Evolutionary conservation across 2,888 invertebrate genomes (phyloP).

Genomic region (Pomacea canaliculata): DNA sequence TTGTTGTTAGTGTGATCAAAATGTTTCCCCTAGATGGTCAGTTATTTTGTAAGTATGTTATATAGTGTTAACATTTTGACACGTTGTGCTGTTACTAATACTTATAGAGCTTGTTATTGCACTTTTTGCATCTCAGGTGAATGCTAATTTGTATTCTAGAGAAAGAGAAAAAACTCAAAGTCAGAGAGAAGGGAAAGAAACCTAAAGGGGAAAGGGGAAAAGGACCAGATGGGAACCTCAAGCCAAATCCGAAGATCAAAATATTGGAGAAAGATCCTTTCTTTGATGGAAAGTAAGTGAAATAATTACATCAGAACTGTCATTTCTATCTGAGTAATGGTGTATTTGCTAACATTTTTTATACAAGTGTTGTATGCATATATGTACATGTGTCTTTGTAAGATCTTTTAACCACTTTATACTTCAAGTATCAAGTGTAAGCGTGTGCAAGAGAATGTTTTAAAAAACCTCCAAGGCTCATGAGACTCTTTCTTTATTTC

Average conservation of each 20-base stretch:
- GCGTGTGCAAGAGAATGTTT: too few species aligned
- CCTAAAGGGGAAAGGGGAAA: constrained; percentile 45
- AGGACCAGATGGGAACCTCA: constrained; percentile 60
- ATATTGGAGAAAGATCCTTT: constrained; percentile 69
- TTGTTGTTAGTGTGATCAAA: too few species aligned
- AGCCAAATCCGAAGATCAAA: constrained; percentile 67
- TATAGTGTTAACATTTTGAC: too few species aligned
- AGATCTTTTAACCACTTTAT: background rate
- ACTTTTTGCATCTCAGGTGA: too few species aligned
- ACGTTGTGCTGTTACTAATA: too few species aligned
- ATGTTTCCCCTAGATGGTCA: too few species aligned
- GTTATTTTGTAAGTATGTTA: too few species aligned
- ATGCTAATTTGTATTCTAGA: background rate
- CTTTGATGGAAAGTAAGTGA: constrained; percentile 68
- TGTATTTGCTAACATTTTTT: background rate
- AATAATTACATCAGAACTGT: too few species aligned
- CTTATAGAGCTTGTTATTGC: too few species aligned
- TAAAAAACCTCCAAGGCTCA: too few species aligned
- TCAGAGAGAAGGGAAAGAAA: constrained; percentile 35
- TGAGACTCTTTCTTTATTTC: background rate
- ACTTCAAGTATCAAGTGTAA: too few species aligned
- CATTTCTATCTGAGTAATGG: too few species aligned
- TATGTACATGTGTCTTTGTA: background rate
- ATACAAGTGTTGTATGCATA: background rate
- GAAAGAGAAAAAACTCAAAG: constrained; percentile 21